Conservation (phyloP, 2,797 vertebrate genomes). For the Aeoliscus strigatus region DNA sequence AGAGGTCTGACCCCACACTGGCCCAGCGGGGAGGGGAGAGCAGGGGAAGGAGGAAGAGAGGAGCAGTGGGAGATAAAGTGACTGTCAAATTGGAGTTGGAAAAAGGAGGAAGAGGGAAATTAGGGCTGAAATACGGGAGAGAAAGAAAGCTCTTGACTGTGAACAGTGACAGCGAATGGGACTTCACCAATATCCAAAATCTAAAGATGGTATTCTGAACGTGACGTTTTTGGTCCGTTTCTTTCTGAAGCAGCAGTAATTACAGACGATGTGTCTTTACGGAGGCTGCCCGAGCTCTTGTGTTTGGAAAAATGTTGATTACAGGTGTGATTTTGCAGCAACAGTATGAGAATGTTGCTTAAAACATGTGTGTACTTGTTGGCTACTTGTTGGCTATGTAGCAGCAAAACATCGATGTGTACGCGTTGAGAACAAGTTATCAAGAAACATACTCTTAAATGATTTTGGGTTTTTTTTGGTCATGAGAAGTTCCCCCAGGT, state of each 20-base stretch:
- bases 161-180: conserved; percentile 16
- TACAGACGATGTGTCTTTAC: conserved; percentile 40
- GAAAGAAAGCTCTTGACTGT: conserved; percentile 18
- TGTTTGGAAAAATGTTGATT: conserved; percentile 60
- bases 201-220: no score
- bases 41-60: no score
- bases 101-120: conserved; percentile 23
- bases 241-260: conserved; percentile 46
- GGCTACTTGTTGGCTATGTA: no score
- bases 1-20: conserved; percentile 42
- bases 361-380: conserved; percentile 17
- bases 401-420: no score
- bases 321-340: conserved; percentile 44
- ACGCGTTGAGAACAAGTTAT: no score
- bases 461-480: conserved; percentile 13
- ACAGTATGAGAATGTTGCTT: conserved; percentile 22
- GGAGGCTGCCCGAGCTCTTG: conserved; percentile 40
- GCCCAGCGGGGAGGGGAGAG: not conserved
- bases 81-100: conserved; percentile 22
- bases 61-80: conserved; percentile 30
- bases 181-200: no score
- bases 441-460: conserved; percentile 11
- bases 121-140: conserved; percentile 27
- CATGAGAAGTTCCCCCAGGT: conserved; percentile 1
- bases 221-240: conserved; percentile 11